Evolutionary conservation across 2,797 vertebrate genomes (phyloP).

Genomic region (Anabacerthia variegaticeps): DNA sequence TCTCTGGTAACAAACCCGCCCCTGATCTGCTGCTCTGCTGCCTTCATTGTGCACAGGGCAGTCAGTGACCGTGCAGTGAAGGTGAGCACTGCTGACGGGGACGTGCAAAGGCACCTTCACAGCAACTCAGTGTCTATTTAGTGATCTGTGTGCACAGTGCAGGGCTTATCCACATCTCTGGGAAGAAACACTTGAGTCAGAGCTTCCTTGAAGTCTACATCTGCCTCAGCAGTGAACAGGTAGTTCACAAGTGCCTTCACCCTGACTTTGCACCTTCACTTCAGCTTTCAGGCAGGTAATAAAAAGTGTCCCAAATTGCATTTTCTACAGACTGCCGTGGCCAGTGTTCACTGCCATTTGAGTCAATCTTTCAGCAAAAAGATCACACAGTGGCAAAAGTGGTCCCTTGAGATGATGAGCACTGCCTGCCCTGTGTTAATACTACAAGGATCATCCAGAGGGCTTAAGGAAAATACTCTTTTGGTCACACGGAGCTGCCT

Average conservation of each 20-base stretch:
- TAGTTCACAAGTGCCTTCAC: background rate
- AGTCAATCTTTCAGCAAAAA: background rate
- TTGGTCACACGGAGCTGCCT: background rate
- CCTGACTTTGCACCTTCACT: background rate
- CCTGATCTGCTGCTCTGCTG: background rate
- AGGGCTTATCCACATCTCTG: background rate
- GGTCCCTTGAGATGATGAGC: background rate
- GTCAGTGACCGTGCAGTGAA: too few species aligned
- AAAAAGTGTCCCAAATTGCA: background rate
- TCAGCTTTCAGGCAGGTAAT: background rate
- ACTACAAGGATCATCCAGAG: background rate
- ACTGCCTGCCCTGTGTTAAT: background rate
- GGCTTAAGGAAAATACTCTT: background rate
- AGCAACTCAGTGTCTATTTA: background rate
- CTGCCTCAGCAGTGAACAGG: background rate
- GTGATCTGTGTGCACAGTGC: background rate
- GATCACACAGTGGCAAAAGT: background rate
- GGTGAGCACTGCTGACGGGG: background rate
- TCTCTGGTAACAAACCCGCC: fast-evolving
- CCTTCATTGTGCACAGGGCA: background rate
- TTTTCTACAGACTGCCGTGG: background rate
- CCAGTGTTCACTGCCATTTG: background rate
- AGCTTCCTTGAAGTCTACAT: background rate
- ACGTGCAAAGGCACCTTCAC: background rate
- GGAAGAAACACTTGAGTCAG: background rate